A percentile compares a stretch with the other conserved stretches of the same genome.
Evolutionary conservation across 2,888 invertebrate genomes (phyloP).

Genomic region (Dynastes hyllus): DNA sequence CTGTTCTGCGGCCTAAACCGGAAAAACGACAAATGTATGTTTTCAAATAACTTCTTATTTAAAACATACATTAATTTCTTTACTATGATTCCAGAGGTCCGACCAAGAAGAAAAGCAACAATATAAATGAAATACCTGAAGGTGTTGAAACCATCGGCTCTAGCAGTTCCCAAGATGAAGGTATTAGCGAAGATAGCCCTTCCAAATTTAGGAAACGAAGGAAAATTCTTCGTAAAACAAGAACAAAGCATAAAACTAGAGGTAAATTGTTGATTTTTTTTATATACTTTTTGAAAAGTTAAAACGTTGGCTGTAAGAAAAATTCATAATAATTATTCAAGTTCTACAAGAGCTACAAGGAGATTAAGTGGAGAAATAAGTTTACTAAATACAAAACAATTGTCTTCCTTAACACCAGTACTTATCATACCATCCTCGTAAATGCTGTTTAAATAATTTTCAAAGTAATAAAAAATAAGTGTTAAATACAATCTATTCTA

Average conservation of each 20-base stretch:
- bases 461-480: too few species aligned
- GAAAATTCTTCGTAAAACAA: slow-evolving; percentile 77
- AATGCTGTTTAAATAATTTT: too few species aligned
- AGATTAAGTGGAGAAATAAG: too few species aligned
- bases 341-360: too few species aligned
- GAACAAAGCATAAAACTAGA: slow-evolving; percentile 75
- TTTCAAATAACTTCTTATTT: slow-evolving; percentile 23
- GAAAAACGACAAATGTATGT: slow-evolving; percentile 59
- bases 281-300: not conserved
- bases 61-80: not conserved
- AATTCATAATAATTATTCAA: too few species aligned
- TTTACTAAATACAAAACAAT: too few species aligned
- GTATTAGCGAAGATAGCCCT: slow-evolving; percentile 71
- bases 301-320: too few species aligned
- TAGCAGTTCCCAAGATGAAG: slow-evolving; percentile 72
- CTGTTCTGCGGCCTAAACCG: slow-evolving; percentile 50
- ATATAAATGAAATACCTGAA: slow-evolving; percentile 71
- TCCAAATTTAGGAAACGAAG: slow-evolving; percentile 68
- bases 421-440: too few species aligned
- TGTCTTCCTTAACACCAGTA: too few species aligned
- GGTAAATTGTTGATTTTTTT: slow-evolving; percentile 56
- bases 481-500: too few species aligned
- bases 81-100: slow-evolving; percentile 24
- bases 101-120: slow-evolving; percentile 67
- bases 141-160: slow-evolving; percentile 73